Evolutionary conservation across 2,888 invertebrate genomes (phyloP).

Genomic region (Epinotia bilunana): DNA sequence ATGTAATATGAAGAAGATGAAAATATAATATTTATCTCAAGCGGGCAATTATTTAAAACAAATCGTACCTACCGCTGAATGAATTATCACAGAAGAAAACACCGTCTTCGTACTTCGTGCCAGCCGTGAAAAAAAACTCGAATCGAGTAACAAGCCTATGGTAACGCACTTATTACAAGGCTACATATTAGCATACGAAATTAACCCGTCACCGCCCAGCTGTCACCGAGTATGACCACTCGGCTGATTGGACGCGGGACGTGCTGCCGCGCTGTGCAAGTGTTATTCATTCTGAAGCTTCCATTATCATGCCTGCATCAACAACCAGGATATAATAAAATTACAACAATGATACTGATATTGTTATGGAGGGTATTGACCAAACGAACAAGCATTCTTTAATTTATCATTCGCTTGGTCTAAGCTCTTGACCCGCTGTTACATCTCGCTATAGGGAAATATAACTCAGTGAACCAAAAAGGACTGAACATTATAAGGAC

Average conservation of each 20-base stretch:
- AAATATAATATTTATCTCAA: too few relatives aligned
- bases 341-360: background rate
- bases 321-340: background rate
- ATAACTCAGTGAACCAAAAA: too few relatives aligned
- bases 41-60: too few relatives aligned
- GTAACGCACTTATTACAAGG: slow-evolving; percentile 31
- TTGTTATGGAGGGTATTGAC: too few relatives aligned
- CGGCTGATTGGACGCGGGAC: slow-evolving; percentile 57
- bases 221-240: slow-evolving; percentile 53
- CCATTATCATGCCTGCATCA: slow-evolving; percentile 1
- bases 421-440: too few relatives aligned
- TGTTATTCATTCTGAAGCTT: slow-evolving; percentile 43
- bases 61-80: too few relatives aligned
- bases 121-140: background rate
- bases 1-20: too few relatives aligned
- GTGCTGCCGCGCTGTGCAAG: slow-evolving; percentile 44
- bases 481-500: too few relatives aligned
- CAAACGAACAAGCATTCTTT: too few relatives aligned
- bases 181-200: slow-evolving; percentile 44
- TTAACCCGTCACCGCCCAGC: slow-evolving; percentile 44
- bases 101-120: background rate
- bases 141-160: slow-evolving; percentile 17
- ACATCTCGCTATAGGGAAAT: too few relatives aligned
- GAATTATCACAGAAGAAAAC: background rate
- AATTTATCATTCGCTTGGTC: too few relatives aligned